These are phyloP conservation scores for Leptoteleia sp. DNA, from an alignment of 1,140 invertebrate species.

Conservation along the genomic window DNA sequence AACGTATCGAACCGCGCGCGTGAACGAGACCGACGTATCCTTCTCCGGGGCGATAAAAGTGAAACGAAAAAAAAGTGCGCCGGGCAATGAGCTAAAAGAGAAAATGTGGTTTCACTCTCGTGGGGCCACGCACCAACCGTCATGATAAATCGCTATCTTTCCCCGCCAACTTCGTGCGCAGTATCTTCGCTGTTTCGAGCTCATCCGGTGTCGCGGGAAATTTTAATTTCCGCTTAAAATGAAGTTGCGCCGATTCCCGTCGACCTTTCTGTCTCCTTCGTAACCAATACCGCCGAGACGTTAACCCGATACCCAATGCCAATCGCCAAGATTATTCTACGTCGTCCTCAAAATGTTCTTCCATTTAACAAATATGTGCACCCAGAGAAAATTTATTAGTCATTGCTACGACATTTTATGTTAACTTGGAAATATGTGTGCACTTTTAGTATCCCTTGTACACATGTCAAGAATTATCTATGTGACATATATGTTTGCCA, in stretches of 20 bases:
- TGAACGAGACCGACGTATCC: slow-evolving; percentile 12
- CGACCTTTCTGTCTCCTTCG: background rate
- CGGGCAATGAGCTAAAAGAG: slow-evolving; percentile 51
- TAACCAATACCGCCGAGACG: background rate
- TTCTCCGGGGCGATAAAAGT: slow-evolving; percentile 55
- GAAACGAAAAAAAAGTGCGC: slow-evolving; percentile 61
- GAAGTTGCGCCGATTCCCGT: slow-evolving; percentile 41
- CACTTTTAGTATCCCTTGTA: too few relatives aligned
- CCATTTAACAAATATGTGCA: too few relatives aligned
- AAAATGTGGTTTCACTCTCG: slow-evolving; percentile 49
- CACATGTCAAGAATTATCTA: too few relatives aligned
- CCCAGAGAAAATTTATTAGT: too few relatives aligned
- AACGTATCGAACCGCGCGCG: slow-evolving; percentile 64
- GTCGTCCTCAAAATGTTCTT: too few relatives aligned
- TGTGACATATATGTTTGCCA: too few relatives aligned
- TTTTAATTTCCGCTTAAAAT: slow-evolving; percentile 66
- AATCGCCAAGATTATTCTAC: slow-evolving; percentile 1
- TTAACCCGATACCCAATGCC: background rate
- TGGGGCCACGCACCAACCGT: slow-evolving; percentile 30
- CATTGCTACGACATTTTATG: too few relatives aligned
- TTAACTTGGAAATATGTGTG: too few relatives aligned
- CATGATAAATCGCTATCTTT: slow-evolving; percentile 77
- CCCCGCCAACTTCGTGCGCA: slow-evolving; percentile 54
- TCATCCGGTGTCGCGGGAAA: slow-evolving; percentile 39
- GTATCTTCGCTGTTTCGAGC: slow-evolving; percentile 71